Evolutionary conservation across 2,888 invertebrate genomes (phyloP), one percentile per base, ranked within the genome.

Genomic region (Apodemia duryi): DNA sequence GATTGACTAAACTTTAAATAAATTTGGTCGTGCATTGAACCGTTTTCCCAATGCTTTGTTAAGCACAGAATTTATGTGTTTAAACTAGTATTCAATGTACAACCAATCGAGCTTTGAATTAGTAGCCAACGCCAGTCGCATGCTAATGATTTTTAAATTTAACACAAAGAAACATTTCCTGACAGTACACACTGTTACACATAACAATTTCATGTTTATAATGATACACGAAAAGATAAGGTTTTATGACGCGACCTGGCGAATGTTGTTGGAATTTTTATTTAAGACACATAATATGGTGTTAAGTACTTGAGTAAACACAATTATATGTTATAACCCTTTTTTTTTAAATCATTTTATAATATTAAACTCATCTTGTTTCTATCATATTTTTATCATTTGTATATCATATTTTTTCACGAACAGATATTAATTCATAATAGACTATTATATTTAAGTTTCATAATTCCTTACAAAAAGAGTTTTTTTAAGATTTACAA

Each of bases 111-210:
- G 67, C 67, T 71, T 75, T 80, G 82, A 77, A 81, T 85, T 84
- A 84, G 81, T 74, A 70, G 73, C 70, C 69, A 69, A 76, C 77
- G 71, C 68, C 70, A 70, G 74, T 66, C 77, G 84, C 77, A 85
- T 85, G 77, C 74, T 74, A 81, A 85, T 81, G 72, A 66, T 65
- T 70, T 66, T 69, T 68, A 70, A 74, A 76, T 75, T 77, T 76
- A 74, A 74, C 76, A 74, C 71, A 69, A 79, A 84, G 77, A 77
- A 73, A 71, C 74, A 77, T 82, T 84, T 82, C 81, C 82, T 84
- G 80, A 74, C 77, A 69, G 67, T 71, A 69, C 72, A 75, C 72
- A 80, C 78, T 79, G 80, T 81, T 74, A 73, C 75, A 79, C 80
- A 81, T 82, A 77, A 71, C 80, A 81, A 82, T 81, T 78, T 72